Evolutionary conservation across 2,888 invertebrate genomes (phyloP), one percentile per base, ranked within the genome.

Genomic region (Cynaeus angustus): DNA sequence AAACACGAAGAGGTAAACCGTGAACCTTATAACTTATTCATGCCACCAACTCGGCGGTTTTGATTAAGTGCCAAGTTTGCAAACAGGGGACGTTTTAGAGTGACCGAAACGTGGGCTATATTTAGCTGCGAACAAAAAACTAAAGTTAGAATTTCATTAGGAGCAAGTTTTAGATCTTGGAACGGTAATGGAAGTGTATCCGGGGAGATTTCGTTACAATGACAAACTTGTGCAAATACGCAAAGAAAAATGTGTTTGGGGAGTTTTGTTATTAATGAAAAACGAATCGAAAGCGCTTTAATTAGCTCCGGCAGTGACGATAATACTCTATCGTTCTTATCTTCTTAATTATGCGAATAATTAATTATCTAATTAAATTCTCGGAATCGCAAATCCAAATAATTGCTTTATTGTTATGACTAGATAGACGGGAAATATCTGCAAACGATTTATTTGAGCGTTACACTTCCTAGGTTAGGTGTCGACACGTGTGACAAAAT

Each of bases 1-100:
- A 67, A 55, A 62, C 67, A 52, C 28, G 59, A 45, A 55, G 70
- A 67, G 66, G 67, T 70, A 66, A 70, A 67, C 66, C 58, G 66
- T 50, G 67, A 70, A 48, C 59, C 71, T 69, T 50, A 73, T 73
- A 66, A 72, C 68, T 73, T 73, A 73, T 73, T 73, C 73, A 71
- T 71, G 70, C 62, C 50, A 55, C 45, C 50, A 21, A 52, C 50
- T 70, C 48, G 59, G 69, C 58, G 69, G 73, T 71, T 71, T 72
- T 70, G 71, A 73, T 73, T 71, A 71, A 73, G 71, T 71, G 71
- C 65, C 64, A 69, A 70, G 70, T 65, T 71, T 70, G 56, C 58
- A 61, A 71, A 61, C 53, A 26, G 33, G 56, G 66, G 68, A 56
- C 64, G 66, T 50, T 66, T 59, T 64, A 70, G 30, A 33, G 62